phyloP scores from a whole-genome alignment of 2,888 invertebrate species.

The Lasioglossum leucozonium region DNA sequence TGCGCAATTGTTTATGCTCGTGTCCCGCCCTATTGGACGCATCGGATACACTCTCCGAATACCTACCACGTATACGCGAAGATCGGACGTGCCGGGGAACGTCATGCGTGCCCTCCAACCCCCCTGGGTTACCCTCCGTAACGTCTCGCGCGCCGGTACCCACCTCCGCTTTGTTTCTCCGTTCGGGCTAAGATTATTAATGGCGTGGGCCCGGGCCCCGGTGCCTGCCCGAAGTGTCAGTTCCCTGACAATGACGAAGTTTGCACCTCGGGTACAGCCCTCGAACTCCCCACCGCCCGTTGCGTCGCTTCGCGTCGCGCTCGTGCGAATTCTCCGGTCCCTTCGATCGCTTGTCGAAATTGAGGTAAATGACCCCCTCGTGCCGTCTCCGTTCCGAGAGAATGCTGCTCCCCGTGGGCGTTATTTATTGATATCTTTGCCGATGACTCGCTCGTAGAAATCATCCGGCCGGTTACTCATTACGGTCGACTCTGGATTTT shows the following conservation, averaged over 20 bases:
- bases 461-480: not conserved
- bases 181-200: conserved; percentile 76
- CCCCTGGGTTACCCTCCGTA: conserved; percentile 12
- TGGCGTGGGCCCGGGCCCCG: conserved; percentile 63
- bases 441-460: not conserved
- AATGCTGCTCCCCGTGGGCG: not conserved
- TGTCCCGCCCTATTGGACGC: conserved; percentile 83
- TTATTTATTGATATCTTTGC: not conserved
- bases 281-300: conserved; percentile 32
- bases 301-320: conserved; percentile 26
- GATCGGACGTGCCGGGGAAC: conserved; percentile 32
- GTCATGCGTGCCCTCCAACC: conserved; percentile 49
- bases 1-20: conserved; percentile 83
- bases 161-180: conserved; percentile 66
- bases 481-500: not conserved
- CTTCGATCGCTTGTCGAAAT: conserved; percentile 15
- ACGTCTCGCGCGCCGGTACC: conserved; percentile 26
- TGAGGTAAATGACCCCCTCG: not conserved
- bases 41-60: conserved; percentile 77
- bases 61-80: conserved; percentile 65
- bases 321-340: conserved; percentile 2
- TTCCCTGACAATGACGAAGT: conserved; percentile 75
- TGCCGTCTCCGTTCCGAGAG: not conserved
- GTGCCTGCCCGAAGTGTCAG: conserved; percentile 67
- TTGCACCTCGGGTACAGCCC: conserved; percentile 68